Evolutionary conservation across 2,113 vertebrate species (phyloP), one percentile per base, ranked within the genome.

Genomic region (Pseudonaja textilis): DNA sequence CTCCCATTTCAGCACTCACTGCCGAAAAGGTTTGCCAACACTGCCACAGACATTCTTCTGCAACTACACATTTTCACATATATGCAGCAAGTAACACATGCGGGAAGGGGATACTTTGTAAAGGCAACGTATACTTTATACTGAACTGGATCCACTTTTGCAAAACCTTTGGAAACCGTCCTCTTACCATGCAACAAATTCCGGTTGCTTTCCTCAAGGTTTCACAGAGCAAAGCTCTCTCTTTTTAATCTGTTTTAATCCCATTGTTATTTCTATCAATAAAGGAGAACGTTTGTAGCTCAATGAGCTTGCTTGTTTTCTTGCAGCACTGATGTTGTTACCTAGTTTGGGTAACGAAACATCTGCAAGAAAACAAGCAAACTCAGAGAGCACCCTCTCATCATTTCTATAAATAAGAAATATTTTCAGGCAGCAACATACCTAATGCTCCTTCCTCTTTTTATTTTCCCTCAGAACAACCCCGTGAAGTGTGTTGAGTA

Each of bases 111-210:
- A 95, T 64, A 5, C 1, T 55, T 64, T 18, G 12, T 57, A 90
- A 34, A 16, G 59, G n/a, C 14, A 39, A 52, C 12, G 11, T 11
- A 52, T 52, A 52, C 50, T 52, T 91, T n/a, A 55, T 42, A 3
- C 12, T 34, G 3, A 8, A 42, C 7, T 59, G 29, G 90, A 50
- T 90, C 9, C 85, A 91, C 23, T 0, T 56, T 91, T 90, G 29
- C 52, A 91, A 0, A 0, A 50, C 86, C 56, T 56, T 96, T 56
- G 69, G 25, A 93, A 81, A 20, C 2, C 20, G 25, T 2, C 61
- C 89, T 94, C 89, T 90, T 93, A 29, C 1, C 18, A 56, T 4
- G 10, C 56, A 87, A 94, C 26, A 69, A 93, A 95, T 34, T 22
- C 16, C 90, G 23, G 20, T 29, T 0, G 0, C 26, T 47, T 85